Evolutionary conservation across 2,113 vertebrate species (phyloP), one percentile per base, ranked within the genome.

Genomic region (Callospermophilus lateralis): DNA sequence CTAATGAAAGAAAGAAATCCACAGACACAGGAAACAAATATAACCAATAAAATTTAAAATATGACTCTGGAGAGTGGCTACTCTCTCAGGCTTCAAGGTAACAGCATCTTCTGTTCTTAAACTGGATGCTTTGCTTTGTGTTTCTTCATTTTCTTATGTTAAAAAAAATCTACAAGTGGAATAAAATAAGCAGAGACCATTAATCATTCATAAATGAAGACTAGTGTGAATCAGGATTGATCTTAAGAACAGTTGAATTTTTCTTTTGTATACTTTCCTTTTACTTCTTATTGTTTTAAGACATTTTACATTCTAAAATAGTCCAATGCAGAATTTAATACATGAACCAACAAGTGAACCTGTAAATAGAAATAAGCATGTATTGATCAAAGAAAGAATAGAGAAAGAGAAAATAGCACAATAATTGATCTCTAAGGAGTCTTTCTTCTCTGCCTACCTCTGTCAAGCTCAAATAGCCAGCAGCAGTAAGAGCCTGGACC

Each of bases 401-500:
- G 45, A 72, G 45, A 92, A 34, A 32, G 24, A 3, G 13, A 81
- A 87, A 58, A 61, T 11, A 79, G 8, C 37, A 84, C 58, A 84
- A 39, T 65, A 4, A 20, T 53, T 48, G 55, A 22, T 85, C 6
- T 3, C 4, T n/a, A 3, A 20, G n/a, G 4, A 4, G 17, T 28
- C 20, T 68, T 67, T 79, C 19, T 61, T 61, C 28, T 80, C 37
- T 61, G 20, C 6, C 11, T 74, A 2, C 10, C 37, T 48, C 32
- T 30, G 0, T 42, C 1, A 2, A 42, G 15, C 12, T 37, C 32
- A 39, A 6, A 10, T 26, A 19, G 37, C 22, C 20, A 30, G 19
- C 4, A 32, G 2, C 58, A 51, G 12, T n/a, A 11, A 11, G 5
- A 45, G 12, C 3, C 13, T 3, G 2, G n/a, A 3, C 1, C n/a